Conservation (phyloP, 1,140 invertebrate genomes). For the Listronotus oregonensis region DNA sequence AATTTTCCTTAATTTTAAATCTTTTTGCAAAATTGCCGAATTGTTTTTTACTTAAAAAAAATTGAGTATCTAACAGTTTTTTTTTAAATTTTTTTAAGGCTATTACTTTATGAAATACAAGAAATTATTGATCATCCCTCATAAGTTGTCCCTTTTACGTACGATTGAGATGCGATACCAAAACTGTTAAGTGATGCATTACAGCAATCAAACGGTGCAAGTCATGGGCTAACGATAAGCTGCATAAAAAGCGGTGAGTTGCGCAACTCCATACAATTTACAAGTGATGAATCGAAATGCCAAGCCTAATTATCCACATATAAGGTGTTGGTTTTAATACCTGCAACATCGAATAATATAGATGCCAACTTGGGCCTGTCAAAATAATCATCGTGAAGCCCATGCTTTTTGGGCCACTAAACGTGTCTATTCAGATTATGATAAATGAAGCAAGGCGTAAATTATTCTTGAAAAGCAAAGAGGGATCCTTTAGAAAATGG, state of each 20-base stretch:
- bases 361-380: slow-evolving; percentile 23
- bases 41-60: too few relatives aligned
- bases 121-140: background rate
- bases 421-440: slow-evolving; percentile 9
- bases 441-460: background rate
- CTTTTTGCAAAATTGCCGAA: too few relatives aligned
- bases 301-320: slow-evolving; percentile 28
- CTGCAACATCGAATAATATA: background rate
- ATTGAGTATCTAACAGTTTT: too few relatives aligned
- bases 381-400: slow-evolving; percentile 28
- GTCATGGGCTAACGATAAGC: slow-evolving; percentile 11
- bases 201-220: slow-evolving; percentile 16
- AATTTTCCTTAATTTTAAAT: too few relatives aligned
- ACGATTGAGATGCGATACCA: background rate
- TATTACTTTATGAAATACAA: too few relatives aligned
- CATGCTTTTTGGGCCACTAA: slow-evolving; percentile 4
- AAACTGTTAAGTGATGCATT: slow-evolving; percentile 19
- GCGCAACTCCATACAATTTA: slow-evolving; percentile 14
- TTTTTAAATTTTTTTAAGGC: too few relatives aligned
- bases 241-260: slow-evolving; percentile 7
- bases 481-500: too few relatives aligned
- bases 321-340: slow-evolving; percentile 30
- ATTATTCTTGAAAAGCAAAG: too few relatives aligned
- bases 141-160: background rate
- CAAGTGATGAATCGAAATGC: slow-evolving; percentile 28